Base-by-base conservation (phyloP, 1,140 invertebrate genomes). In the Bombus superbus region DNA sequence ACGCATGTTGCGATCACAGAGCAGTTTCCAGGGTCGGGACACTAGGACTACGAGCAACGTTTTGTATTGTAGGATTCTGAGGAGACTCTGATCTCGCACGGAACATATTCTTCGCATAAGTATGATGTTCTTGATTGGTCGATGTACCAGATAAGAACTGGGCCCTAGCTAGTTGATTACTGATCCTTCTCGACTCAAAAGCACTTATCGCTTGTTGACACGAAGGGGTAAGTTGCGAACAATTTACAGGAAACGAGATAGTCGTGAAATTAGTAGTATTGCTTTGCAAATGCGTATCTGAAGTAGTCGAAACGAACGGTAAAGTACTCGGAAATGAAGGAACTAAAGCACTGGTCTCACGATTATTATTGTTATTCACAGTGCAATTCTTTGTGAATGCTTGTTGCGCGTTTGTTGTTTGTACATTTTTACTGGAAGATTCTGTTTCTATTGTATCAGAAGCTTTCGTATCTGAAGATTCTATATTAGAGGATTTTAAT, bases 21-120 rank as follows among this genome's bases (percentile, higher is more conserved):
- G 95, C 95, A 57, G 95, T 95, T 84, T 95, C 95, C 57, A 95
- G 85, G 35, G 95, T 91, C 0, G 94, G 94, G 0, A 94, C 94
- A 86, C 94, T 95, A 0, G 94, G 93, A 74, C 94, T 94, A 42
- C 94, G 93, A n/a, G 93, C 77, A n/a, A 94, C 94, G 42, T 93
- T 93, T 44, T 93, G 91, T 13, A 85, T 86, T 11, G 86, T 80
- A 0, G 81, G 71, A 57, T 93, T 93, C 42, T 93, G 92, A 11
- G 95, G 94, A 1, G 95, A 95, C 84, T 94, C 94, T 0, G 95
- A 95, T 81, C 94, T 93, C 18, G 94, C 94, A 72, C 94, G 87
- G 69, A 94, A 94, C 42, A 93, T 89, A 44, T 92, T 92, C n/a
- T 86, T 85, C 35, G 92, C 90, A 59, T 92, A 92, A 18, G 88